Evolutionary conservation across 2,888 invertebrate genomes (phyloP).

Genomic region (Corythucha ciliata): DNA sequence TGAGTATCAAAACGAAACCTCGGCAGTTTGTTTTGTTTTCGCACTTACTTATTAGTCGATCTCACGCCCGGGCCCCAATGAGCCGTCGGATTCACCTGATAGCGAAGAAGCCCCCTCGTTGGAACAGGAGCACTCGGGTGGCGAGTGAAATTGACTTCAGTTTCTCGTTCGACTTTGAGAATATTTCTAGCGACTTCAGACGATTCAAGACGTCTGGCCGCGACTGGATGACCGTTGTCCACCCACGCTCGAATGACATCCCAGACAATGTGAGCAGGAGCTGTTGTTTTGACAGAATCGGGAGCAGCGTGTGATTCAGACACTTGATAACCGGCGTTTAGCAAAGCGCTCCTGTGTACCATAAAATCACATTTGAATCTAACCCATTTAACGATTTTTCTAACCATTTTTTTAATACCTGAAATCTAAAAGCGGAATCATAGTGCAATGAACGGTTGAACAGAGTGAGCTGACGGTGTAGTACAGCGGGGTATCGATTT

Average conservation of each 20-base stretch:
- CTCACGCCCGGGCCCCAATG: constrained; percentile 83
- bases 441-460: constrained; percentile 59
- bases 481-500: constrained; percentile 81
- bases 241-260: constrained; percentile 80
- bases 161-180: constrained; percentile 31
- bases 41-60: constrained; percentile 66
- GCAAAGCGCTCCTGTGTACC: constrained; percentile 77
- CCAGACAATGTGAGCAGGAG: constrained; percentile 80
- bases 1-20: not conserved
- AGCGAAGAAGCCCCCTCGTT: constrained; percentile 63
- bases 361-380: too few species aligned
- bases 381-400: too few species aligned
- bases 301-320: constrained; percentile 85
- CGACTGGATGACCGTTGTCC: constrained; percentile 53
- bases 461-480: constrained; percentile 72
- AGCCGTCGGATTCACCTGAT: constrained; percentile 75
- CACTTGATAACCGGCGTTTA: constrained; percentile 83
- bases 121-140: constrained; percentile 66
- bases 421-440: constrained; percentile 58
- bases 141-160: constrained; percentile 46
- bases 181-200: constrained; percentile 36
- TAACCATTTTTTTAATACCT: constrained; percentile 44
- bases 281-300: constrained; percentile 84
- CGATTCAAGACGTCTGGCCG: constrained; percentile 48
- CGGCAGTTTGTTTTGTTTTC: too few species aligned